These are phyloP conservation scores for Hydropotes inermis DNA, from an alignment of 2,113 vertebrate species.

Conservation along the genomic window DNA sequence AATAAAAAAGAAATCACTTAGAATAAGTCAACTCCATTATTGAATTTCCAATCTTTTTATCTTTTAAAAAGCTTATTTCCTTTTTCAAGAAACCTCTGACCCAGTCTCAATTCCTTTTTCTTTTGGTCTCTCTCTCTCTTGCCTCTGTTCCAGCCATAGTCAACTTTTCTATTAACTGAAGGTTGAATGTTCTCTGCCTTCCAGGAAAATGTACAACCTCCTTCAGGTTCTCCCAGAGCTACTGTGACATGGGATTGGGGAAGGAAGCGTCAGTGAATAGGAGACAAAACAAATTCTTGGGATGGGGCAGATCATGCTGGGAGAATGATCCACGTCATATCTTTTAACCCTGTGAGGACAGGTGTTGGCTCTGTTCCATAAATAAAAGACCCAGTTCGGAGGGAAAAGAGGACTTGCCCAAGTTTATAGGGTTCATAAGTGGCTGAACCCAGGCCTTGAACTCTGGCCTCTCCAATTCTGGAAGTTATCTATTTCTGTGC, in stretches of 20 bases:
- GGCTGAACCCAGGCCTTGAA: not conserved
- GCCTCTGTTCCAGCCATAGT: not conserved
- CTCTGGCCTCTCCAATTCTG: not conserved
- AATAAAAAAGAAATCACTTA: not conserved
- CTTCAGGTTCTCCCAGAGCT: not conserved
- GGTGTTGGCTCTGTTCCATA: not conserved
- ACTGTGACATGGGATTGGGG: not conserved
- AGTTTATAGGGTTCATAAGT: not conserved
- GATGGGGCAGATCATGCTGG: not conserved
- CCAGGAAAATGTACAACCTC: not conserved
- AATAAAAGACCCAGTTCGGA: not conserved
- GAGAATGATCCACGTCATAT: not conserved
- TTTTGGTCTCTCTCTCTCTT: not conserved
- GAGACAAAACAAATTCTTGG: not conserved
- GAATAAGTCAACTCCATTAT: not conserved
- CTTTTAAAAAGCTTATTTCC: not conserved
- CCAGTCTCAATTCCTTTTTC: not conserved
- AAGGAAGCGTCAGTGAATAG: not conserved
- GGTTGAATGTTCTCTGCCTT: not conserved
- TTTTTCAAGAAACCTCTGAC: not conserved
- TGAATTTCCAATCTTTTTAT: not conserved
- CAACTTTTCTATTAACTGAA: not conserved
- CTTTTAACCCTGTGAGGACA: not conserved
- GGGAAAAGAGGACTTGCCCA: not conserved
- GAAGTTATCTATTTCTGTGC: not conserved